A percentile compares a stretch with the other conserved stretches of the same genome.
Conservation (phyloP, 2,113 vertebrate genomes). For the Dissostichus mawsoni region DNA sequence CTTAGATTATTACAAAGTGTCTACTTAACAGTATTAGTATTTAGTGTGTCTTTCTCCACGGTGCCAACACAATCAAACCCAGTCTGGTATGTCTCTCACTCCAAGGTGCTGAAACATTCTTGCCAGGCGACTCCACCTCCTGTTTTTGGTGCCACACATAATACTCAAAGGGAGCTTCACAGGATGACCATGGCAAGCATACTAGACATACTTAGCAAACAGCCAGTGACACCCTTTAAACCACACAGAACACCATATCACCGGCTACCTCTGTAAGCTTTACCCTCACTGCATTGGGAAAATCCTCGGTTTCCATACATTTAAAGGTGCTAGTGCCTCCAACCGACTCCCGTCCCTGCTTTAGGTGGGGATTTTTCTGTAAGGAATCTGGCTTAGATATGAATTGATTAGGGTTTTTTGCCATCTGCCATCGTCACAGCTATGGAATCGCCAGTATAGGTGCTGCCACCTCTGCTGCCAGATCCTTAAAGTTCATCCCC, state of each 20-base stretch:
- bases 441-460: too few relatives aligned
- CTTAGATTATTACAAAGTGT: constrained; percentile 10
- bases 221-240: not conserved
- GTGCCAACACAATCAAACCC: constrained; percentile 47
- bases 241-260: not conserved
- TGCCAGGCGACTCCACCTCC: not conserved
- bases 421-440: too few relatives aligned
- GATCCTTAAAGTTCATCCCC: not conserved
- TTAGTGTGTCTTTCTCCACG: constrained; percentile 4
- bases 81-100: constrained; percentile 36
- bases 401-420: not conserved
- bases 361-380: not conserved
- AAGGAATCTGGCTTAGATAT: not conserved
- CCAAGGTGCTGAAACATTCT: constrained; percentile 27
- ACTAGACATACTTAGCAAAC: constrained; percentile 22
- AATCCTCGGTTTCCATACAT: not conserved
- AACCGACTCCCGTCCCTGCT: not conserved
- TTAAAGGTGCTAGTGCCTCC: not conserved
- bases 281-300: not conserved
- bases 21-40: constrained; percentile 26
- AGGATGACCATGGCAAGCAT: not conserved
- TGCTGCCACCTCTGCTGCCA: too few relatives aligned
- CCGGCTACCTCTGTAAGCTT: too few relatives aligned
- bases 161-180: not conserved
- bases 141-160: not conserved